These are phyloP conservation scores for Rotaria macrura DNA, from an alignment of 2,888 invertebrate genomes.

Conservation along the genomic window DNA sequence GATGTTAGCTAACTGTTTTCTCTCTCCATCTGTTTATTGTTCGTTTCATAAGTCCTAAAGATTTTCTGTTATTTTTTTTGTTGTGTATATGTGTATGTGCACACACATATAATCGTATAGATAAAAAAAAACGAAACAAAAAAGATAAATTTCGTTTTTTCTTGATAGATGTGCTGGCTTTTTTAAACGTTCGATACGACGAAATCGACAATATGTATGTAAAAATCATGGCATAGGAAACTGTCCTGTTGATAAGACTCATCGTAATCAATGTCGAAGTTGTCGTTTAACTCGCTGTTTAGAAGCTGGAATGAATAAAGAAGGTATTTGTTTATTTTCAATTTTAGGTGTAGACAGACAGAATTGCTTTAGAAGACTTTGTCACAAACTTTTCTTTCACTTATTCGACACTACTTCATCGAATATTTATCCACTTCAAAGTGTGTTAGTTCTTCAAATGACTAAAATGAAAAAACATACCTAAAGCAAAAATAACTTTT, in stretches of 20 bases:
- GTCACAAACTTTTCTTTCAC: neutral
- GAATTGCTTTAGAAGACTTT: neutral
- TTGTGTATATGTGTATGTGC: neutral
- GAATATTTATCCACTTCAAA: slow-evolving; percentile 16
- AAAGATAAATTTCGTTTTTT: neutral
- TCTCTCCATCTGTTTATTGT: neutral
- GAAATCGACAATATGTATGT: slow-evolving; percentile 88
- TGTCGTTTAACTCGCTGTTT: slow-evolving; percentile 81
- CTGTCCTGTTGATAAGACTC: slow-evolving; percentile 86
- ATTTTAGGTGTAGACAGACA: neutral
- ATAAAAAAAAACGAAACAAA: neutral
- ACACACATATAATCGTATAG: too few relatives aligned
- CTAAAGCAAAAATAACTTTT: neutral
- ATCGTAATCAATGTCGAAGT: slow-evolving; percentile 87
- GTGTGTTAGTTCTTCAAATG: slow-evolving; percentile 8
- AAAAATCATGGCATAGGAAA: slow-evolving; percentile 73
- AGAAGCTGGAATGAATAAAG: slow-evolving; percentile 89
- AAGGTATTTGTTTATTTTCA: slow-evolving; percentile 56
- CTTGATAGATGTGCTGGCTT: slow-evolving; percentile 56
- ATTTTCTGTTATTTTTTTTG: too few relatives aligned
- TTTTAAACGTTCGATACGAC: slow-evolving; percentile 73
- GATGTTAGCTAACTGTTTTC: too few relatives aligned
- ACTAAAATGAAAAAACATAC: slow-evolving; percentile 5
- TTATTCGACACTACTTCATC: neutral
- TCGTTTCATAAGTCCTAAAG: neutral